Evolutionary conservation across 92 coral and sea anemone genomes (phyloP), one percentile per base, ranked within the genome.

Genomic region (Bergia sp.): DNA sequence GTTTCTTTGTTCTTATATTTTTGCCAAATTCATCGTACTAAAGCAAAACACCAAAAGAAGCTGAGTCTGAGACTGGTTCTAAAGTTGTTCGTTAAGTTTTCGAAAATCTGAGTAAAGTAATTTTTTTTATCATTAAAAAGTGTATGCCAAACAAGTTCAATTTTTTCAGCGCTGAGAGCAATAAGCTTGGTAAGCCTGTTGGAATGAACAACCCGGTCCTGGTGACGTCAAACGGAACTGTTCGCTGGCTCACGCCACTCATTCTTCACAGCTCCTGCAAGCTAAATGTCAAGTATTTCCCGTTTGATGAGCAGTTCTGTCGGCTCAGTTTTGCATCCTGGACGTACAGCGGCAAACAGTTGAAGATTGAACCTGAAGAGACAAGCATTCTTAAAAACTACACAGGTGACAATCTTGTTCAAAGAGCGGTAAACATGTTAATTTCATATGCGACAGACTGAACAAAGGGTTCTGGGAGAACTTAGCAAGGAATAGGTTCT

Each of bases 231-330:
- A 88, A 91, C 38, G 99, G 99, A 36, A 87, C 81, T 72, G 96
- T 96, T 45, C 94, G 96, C 88, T 96, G 98, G 99, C 88, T 96
- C 21, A 94, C 99, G 4, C 99, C 99, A 1, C 79, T 93, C 36
- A 93, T 96, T 45, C 93, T 95, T 86, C 94, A 91, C 45, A 95
- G 99, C 79, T 90, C 95, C 21, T 96, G 99, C 89, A 96, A 94
- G 79, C 89, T 95, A 44, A 91, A 90, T 76, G 99, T 96, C 16
- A 90, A 96, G n/a, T 94, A 90, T 85, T 96, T 95, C 67, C 99
- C 99, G 0, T 96, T 96, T 85, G 99, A 96, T 75, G 98, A 96
- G 47, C 99, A 96, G 93, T 92, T 86, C 71, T 96, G 99, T 86
- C 94, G 89, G 50, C 93, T 96, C 75, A 96, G 96, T 84, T 95